A percentile compares a stretch with the other conserved stretches of the same genome.
Evolutionary conservation across 2,888 invertebrate genomes (phyloP).

Genomic region (Zootermopsis nevadensis): DNA sequence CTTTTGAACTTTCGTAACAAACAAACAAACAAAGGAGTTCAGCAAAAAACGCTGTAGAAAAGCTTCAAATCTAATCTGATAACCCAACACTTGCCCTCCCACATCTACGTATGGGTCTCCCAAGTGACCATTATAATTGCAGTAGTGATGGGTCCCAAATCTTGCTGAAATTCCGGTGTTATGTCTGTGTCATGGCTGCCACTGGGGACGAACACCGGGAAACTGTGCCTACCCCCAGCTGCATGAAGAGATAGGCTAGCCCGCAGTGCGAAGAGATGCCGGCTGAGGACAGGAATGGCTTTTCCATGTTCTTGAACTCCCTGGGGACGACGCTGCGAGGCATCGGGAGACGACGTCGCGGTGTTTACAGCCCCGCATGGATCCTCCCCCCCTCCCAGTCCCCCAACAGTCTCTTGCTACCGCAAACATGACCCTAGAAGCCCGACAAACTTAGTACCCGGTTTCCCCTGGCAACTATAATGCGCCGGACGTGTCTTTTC

Average conservation of each 20-base stretch:
- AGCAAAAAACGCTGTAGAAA: too few relatives aligned
- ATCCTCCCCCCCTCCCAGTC: not conserved
- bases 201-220: not conserved
- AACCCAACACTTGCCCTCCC: too few relatives aligned
- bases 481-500: slow-evolving; percentile 20
- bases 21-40: too few relatives aligned
- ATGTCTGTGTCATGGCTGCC: too few relatives aligned
- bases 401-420: not conserved
- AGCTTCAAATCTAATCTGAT: too few relatives aligned
- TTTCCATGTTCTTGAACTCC: slow-evolving; percentile 31
- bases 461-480: slow-evolving; percentile 24
- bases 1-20: too few relatives aligned
- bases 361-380: slow-evolving; percentile 30
- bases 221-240: not conserved
- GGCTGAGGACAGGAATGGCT: slow-evolving; percentile 32
- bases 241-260: not conserved
- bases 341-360: slow-evolving; percentile 4
- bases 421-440: not conserved
- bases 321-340: slow-evolving; percentile 6
- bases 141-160: too few relatives aligned
- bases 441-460: slow-evolving; percentile 12
- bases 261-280: not conserved
- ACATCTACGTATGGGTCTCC: too few relatives aligned
- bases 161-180: too few relatives aligned
- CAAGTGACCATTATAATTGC: too few relatives aligned